Conservation (phyloP, 2,797 vertebrate species). For the Eleutherodactylus coqui region DNA sequence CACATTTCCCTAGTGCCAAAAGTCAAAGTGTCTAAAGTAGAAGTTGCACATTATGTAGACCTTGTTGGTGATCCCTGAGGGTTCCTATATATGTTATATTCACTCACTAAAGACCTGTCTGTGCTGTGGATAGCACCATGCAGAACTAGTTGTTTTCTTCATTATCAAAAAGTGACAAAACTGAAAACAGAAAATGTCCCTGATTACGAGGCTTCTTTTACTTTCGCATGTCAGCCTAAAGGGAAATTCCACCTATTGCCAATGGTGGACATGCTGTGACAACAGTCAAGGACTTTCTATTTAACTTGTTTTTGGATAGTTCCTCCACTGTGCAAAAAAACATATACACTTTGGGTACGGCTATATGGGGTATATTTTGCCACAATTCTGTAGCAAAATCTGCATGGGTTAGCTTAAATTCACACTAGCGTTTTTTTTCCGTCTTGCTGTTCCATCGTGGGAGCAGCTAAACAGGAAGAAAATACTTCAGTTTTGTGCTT, state of each 20-base stretch:
- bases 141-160: neutral
- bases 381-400: no score
- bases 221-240: neutral
- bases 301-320: neutral
- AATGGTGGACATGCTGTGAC: neutral
- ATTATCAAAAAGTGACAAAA: neutral
- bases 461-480: no score
- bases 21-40: slow-evolving; percentile 9
- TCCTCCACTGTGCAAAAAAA: neutral
- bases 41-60: neutral
- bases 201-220: neutral
- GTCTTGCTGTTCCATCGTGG: no score
- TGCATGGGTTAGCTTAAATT: no score
- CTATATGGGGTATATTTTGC: no score
- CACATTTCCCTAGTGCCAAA: slow-evolving; percentile 19
- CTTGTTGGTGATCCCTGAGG: neutral
- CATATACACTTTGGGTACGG: no score
- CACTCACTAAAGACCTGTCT: neutral
- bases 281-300: neutral
- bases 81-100: neutral
- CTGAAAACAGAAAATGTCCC: neutral
- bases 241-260: neutral
- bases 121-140: neutral
- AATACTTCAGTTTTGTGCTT: no score
- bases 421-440: no score